A percentile compares a stretch with the other conserved stretches of the same genome.
Conservation (phyloP, 1,140 invertebrate species). For the Drosophila pachea region DNA sequence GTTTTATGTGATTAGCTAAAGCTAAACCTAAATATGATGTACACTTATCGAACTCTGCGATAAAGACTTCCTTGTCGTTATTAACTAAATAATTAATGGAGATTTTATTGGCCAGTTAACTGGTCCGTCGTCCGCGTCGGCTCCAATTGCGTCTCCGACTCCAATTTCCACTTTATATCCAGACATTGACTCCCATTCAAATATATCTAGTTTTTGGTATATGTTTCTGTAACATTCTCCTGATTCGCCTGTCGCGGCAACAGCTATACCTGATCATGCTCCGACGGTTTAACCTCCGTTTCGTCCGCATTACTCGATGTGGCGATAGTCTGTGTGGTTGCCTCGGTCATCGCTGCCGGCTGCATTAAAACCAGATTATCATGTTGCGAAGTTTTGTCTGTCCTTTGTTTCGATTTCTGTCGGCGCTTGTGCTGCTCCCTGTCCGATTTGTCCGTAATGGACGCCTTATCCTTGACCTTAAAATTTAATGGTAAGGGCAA, state of each 20-base stretch:
- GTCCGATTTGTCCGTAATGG: constrained; percentile 15
- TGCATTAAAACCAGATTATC: constrained; percentile 10
- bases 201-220: constrained; percentile 65
- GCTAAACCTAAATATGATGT: constrained; percentile 61
- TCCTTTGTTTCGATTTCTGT: constrained; percentile 1
- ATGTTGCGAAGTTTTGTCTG: neutral
- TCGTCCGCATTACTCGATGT: neutral
- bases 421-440: constrained; percentile 4
- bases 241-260: neutral
- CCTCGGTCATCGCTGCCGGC: constrained; percentile 12
- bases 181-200: constrained; percentile 20
- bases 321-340: constrained; percentile 32
- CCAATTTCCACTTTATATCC: neutral
- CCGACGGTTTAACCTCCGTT: neutral
- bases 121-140: neutral
- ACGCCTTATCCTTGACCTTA: constrained; percentile 1
- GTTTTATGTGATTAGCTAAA: constrained; percentile 39
- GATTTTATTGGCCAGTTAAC: constrained; percentile 24
- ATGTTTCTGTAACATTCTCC: constrained; percentile 41
- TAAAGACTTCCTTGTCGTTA: constrained; percentile 46
- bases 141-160: constrained; percentile 9
- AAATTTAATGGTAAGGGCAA: constrained; percentile 8
- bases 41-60: constrained; percentile 47
- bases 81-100: constrained; percentile 24
- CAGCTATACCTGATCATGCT: neutral